phyloP scores from a whole-genome alignment of 2,888 invertebrate species.

The Andrena praecox region DNA sequence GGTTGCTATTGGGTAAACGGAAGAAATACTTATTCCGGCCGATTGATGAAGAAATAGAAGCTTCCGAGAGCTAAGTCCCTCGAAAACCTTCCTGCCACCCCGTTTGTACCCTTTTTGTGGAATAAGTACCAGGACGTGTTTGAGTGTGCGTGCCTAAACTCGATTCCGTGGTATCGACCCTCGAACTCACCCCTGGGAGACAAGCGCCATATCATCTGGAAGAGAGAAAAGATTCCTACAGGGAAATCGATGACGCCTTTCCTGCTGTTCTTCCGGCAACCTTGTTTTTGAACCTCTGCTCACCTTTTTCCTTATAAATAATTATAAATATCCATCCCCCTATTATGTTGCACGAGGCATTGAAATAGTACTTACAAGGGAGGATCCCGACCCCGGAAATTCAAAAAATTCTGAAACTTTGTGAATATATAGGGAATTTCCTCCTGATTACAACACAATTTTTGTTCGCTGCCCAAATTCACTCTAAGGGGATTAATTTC shows the following conservation, averaged over 20 bases:
- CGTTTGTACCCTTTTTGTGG: slow-evolving; percentile 37
- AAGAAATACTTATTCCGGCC: too few relatives aligned
- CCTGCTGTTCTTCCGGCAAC: not conserved
- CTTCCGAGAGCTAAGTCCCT: not conserved
- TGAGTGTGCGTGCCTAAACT: slow-evolving; percentile 69
- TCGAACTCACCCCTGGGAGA: slow-evolving; percentile 27
- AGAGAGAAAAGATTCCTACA: slow-evolving; percentile 7
- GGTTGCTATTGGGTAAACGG: too few relatives aligned
- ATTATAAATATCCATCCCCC: not conserved
- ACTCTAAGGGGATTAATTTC: too few relatives aligned
- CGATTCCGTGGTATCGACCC: slow-evolving; percentile 59
- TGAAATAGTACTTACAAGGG: not conserved
- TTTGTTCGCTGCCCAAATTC: too few relatives aligned
- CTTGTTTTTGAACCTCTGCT: not conserved
- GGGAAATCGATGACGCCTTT: slow-evolving; percentile 1
- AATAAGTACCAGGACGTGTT: slow-evolving; percentile 74
- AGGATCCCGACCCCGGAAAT: too few relatives aligned
- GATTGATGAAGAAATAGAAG: too few relatives aligned
- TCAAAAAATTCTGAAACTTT: too few relatives aligned
- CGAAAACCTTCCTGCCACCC: slow-evolving; percentile 51
- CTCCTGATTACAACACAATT: too few relatives aligned
- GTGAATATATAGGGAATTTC: too few relatives aligned
- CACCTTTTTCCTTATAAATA: not conserved
- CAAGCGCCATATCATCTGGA: slow-evolving; percentile 23
- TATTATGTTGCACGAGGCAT: not conserved